Evolutionary conservation across 2,888 invertebrate genomes (phyloP).

Genomic region (Tachina lurida): DNA sequence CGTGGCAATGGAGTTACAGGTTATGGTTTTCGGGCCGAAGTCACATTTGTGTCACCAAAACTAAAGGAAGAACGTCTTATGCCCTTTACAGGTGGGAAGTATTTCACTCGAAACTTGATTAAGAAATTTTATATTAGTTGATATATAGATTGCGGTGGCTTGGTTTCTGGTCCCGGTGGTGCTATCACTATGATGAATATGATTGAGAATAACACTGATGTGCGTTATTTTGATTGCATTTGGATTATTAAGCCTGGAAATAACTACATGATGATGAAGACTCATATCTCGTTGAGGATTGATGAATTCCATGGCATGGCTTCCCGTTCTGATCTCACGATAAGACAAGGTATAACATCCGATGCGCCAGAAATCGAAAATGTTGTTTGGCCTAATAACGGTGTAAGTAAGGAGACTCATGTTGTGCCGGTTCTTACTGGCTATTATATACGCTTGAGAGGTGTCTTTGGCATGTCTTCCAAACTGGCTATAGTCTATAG

Average conservation of each 20-base stretch:
- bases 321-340: slow-evolving; percentile 85
- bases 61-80: slow-evolving; percentile 80
- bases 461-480: slow-evolving; percentile 86
- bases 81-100: slow-evolving; percentile 80
- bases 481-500: slow-evolving; percentile 88
- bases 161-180: slow-evolving; percentile 88
- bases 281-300: slow-evolving; percentile 86
- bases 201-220: slow-evolving; percentile 85
- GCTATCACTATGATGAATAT: slow-evolving; percentile 91
- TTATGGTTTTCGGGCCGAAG: slow-evolving; percentile 86
- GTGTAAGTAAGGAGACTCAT: slow-evolving; percentile 84
- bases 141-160: slow-evolving; percentile 86
- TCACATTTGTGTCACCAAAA: slow-evolving; percentile 82
- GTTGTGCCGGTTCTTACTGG: slow-evolving; percentile 86
- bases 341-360: slow-evolving; percentile 88
- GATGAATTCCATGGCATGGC: slow-evolving; percentile 86
- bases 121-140: background rate
- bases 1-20: slow-evolving; percentile 88
- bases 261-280: slow-evolving; percentile 86
- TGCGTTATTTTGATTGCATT: slow-evolving; percentile 87
- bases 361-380: slow-evolving; percentile 85
- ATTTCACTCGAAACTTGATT: background rate
- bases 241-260: slow-evolving; percentile 88
- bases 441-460: slow-evolving; percentile 88
- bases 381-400: slow-evolving; percentile 84